Conservation (phyloP, 2,888 invertebrate genomes). For the Anorthoa munda region DNA sequence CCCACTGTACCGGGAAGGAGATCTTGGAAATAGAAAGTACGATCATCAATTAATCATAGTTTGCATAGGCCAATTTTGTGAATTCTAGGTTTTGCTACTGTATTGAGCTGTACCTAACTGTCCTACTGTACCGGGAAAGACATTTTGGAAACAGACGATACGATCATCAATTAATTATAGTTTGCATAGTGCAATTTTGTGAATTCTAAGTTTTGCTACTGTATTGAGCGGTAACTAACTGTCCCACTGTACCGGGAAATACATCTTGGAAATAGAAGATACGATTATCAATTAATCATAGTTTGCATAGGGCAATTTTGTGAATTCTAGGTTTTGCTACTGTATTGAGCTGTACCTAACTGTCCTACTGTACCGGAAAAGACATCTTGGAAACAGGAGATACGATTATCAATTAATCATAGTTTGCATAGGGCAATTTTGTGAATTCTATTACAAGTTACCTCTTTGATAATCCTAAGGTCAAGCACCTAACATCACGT, state of each 20-base stretch:
- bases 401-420: neutral
- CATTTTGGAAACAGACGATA: too few species aligned
- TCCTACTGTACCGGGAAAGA: too few species aligned
- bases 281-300: neutral
- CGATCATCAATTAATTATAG: neutral
- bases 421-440: neutral
- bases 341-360: too few species aligned
- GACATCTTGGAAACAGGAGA: neutral
- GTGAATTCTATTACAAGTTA: neutral
- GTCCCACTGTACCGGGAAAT: neutral
- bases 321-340: too few species aligned
- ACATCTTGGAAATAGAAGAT: neutral
- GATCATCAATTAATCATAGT: neutral
- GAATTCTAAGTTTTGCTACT: neutral
- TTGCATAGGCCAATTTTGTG: neutral
- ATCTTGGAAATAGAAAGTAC: neutral
- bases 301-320: neutral
- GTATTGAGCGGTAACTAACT: neutral
- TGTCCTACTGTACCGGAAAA: too few species aligned
- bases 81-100: too few species aligned
- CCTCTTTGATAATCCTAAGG: neutral
- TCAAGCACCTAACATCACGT: constrained; percentile 7
- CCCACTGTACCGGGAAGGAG: neutral
- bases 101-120: too few species aligned
- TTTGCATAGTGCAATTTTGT: neutral